Evolutionary conservation across 2,888 invertebrate species (phyloP), one percentile per base, ranked within the genome.

Genomic region (Gastracanthus pulcherrimus): DNA sequence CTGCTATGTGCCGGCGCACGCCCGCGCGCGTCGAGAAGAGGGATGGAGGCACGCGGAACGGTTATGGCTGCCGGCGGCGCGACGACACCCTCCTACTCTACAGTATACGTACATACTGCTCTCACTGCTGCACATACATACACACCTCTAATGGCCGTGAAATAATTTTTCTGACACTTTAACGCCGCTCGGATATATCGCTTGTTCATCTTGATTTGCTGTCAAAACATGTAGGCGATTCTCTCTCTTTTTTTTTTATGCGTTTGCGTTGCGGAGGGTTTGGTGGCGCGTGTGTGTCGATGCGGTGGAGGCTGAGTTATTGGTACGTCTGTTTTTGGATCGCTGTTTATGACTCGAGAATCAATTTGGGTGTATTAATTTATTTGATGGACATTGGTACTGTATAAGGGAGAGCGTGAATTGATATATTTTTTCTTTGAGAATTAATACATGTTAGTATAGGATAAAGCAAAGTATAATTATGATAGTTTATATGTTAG

Each of bases 21-120:
- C 7, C 81, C 84, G 83, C 82, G 78, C 84, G 82, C 82, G 84
- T 84, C 82, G 84, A 85, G 79, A 81, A 80, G 58, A 78, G 80
- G 79, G 81, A 74, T 83, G 84, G n/a, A 80, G 76, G 80, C 58
- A 60, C 74, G 78, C 64, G 79, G 66, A 81, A 80, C 74, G 80
- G 70, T 80, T 77, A 82, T 80, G 80, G 75, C 72, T 55, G 72
- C 45, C 41, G 48, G 48, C 45, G 60, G 60, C 77, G 36, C 34
- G 78, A 72, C 67, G 66, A 72, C 79, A 55, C 79, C 51, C 72
- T 23, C 58, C 29, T 9, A 45, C 38, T 7, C 23, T 16, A 19
- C 23, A 26, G 38, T 31, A 34, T n/a, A 0, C 34, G 16, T 26
- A 74, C n/a, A 41, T 16, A 3, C 23, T 7, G 26, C 55, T 11